A percentile compares a stretch with the other conserved stretches of the same genome.
Conservation (phyloP, 2,113 vertebrate species). For the Thryonomys swinderianus region DNA sequence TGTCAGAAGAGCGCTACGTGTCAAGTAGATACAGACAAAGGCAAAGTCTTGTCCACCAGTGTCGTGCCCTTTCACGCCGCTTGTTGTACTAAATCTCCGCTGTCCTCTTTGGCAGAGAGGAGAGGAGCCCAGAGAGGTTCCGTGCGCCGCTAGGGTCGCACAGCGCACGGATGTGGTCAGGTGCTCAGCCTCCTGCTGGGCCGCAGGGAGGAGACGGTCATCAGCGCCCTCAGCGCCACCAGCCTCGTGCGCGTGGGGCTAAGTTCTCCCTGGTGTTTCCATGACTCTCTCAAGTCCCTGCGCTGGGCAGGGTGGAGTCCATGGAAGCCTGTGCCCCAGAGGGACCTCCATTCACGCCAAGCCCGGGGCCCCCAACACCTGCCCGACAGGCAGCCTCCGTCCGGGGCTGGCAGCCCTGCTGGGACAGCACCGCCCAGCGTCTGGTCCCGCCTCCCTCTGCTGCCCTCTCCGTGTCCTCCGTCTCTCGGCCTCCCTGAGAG, state of each 20-base stretch:
- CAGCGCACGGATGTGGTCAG: too few relatives aligned
- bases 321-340: background rate
- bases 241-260: accelerated
- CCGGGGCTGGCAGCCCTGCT: too few relatives aligned
- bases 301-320: background rate
- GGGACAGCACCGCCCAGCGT: too few relatives aligned
- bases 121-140: background rate
- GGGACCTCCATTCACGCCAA: background rate
- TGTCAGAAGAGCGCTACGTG: background rate
- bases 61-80: background rate
- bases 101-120: background rate
- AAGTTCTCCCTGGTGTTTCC: background rate
- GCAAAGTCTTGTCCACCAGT: background rate
- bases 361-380: too few relatives aligned
- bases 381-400: background rate
- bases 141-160: accelerated
- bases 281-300: background rate
- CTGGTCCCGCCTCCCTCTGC: too few relatives aligned
- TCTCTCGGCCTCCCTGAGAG: background rate
- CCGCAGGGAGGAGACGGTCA: too few relatives aligned
- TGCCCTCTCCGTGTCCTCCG: too few relatives aligned
- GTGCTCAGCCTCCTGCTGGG: too few relatives aligned
- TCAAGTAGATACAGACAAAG: too few relatives aligned
- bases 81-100: background rate
- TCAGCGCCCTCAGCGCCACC: accelerated